A percentile compares a stretch with the other conserved stretches of the same genome.
These are phyloP conservation scores for Mimachlamys varia DNA, from an alignment of 2,888 invertebrate genomes.

Conservation along the genomic window DNA sequence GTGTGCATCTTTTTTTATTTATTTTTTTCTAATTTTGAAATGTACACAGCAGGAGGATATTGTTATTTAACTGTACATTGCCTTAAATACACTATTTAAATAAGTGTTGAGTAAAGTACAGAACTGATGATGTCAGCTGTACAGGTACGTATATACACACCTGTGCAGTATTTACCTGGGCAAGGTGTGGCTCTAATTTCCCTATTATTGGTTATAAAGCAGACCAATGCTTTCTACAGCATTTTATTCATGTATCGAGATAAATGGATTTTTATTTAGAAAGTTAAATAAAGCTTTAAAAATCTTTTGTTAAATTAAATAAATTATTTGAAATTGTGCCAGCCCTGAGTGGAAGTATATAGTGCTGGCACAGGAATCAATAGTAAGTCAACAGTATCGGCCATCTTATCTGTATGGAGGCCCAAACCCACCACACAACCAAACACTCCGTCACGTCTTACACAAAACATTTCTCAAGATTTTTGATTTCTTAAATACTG, in stretches of 20 bases:
- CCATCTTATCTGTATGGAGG: background rate
- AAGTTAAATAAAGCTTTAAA: slow-evolving; percentile 7
- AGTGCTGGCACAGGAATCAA: background rate
- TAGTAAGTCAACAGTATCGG: background rate
- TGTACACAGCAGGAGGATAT: background rate
- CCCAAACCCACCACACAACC: background rate
- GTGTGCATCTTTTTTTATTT: background rate
- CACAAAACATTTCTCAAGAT: too few relatives aligned
- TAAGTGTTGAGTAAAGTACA: background rate
- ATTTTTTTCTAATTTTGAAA: background rate
- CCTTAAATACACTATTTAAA: background rate
- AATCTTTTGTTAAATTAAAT: slow-evolving; percentile 27
- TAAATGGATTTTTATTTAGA: slow-evolving; percentile 30
- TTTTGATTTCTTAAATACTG: too few relatives aligned
- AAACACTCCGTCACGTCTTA: background rate
- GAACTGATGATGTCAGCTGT: background rate
- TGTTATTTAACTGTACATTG: background rate
- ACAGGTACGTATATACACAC: background rate
- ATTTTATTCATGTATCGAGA: background rate
- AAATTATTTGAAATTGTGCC: slow-evolving; percentile 33
- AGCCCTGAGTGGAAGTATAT: background rate
- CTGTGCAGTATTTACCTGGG: background rate
- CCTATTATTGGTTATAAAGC: background rate
- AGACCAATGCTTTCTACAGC: background rate
- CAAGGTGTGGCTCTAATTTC: slow-evolving; percentile 26